Percentiles rank a stretch among this genome's conserved stretches.
phyloP scores from a whole-genome alignment of 2,113 vertebrate species.

The Cinclus cinclus region DNA sequence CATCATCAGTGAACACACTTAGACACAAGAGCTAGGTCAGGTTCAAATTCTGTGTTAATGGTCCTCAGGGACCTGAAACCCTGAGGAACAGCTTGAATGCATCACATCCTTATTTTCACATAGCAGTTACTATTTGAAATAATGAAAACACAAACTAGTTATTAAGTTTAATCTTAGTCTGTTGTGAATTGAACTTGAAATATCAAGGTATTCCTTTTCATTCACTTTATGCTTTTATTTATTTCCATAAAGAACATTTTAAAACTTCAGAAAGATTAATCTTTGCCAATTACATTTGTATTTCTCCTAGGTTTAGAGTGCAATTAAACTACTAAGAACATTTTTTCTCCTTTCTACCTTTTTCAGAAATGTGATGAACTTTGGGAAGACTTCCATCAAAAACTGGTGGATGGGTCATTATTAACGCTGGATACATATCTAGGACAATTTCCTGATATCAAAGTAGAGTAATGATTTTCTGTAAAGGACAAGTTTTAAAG shows the following conservation, averaged over 20 bases:
- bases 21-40: not conserved
- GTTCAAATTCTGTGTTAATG: not conserved
- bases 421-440: conserved; percentile 92
- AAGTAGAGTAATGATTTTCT: conserved; percentile 76
- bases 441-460: conserved; percentile 95
- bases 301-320: not conserved
- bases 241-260: not conserved
- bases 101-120: not conserved
- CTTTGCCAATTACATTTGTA: not conserved
- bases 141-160: not conserved
- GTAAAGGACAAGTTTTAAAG: not conserved
- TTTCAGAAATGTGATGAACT: conserved; percentile 92
- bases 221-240: not conserved
- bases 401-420: conserved; percentile 91
- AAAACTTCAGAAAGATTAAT: not conserved
- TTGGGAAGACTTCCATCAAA: conserved; percentile 98
- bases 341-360: conserved; percentile 38
- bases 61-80: not conserved
- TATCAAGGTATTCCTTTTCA: not conserved
- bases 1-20: not conserved
- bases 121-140: not conserved
- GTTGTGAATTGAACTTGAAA: not conserved
- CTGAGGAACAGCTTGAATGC: not conserved
- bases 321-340: not conserved
- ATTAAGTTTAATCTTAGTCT: not conserved